A percentile compares a stretch with the other conserved stretches of the same genome.
phyloP scores from a whole-genome alignment of 2,113 vertebrate species.

The Cottus gobio region DNA sequence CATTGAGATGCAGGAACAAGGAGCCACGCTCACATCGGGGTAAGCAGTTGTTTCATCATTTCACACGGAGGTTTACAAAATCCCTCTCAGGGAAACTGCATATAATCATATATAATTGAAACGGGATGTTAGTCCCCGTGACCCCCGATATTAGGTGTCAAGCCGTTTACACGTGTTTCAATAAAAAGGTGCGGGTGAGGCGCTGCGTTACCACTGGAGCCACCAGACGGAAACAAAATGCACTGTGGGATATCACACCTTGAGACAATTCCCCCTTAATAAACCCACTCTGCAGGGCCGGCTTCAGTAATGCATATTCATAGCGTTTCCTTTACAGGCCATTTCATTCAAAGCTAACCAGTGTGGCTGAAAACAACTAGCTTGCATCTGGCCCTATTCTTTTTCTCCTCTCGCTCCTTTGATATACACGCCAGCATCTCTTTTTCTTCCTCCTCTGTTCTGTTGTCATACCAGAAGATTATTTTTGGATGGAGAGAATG shows the following conservation, averaged over 20 bases:
- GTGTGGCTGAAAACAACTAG: conserved; percentile 52
- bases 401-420: conserved; percentile 61
- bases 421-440: conserved; percentile 70
- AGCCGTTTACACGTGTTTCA: background rate
- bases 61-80: background rate
- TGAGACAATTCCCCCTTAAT: conserved; percentile 65
- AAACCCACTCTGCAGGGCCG: conserved; percentile 34
- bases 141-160: background rate
- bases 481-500: conserved; percentile 63
- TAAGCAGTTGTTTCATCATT: background rate
- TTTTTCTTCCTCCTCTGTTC: conserved; percentile 66
- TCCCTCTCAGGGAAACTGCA: background rate
- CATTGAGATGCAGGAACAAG: background rate
- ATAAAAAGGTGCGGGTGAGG: background rate
- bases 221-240: conserved; percentile 38
- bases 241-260: conserved; percentile 52
- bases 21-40: background rate
- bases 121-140: background rate
- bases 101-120: background rate
- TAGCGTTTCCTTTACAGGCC: conserved; percentile 52
- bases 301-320: conserved; percentile 76
- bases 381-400: conserved; percentile 79
- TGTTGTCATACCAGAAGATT: conserved; percentile 79
- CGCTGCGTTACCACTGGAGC: conserved; percentile 6
- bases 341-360: conserved; percentile 61